phyloP scores from a whole-genome alignment of 2,797 vertebrate genomes.

The Podarcis siculus region DNA sequence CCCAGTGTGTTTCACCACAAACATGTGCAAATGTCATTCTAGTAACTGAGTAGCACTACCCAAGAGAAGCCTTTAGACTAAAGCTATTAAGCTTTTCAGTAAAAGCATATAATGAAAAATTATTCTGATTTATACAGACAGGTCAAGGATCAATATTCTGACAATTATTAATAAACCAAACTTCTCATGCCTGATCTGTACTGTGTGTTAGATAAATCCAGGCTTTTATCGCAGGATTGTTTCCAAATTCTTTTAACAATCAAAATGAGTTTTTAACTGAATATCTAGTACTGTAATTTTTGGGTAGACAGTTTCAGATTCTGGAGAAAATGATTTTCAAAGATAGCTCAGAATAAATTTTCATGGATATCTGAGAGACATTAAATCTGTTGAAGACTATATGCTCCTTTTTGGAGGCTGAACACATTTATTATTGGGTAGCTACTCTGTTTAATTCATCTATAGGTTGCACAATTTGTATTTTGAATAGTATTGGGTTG shows the following conservation, averaged over 20 bases:
- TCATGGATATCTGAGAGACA: slow-evolving; percentile 35
- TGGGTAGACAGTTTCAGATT: slow-evolving; percentile 65
- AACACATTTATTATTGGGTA: slow-evolving; percentile 37
- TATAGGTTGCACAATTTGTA: background rate
- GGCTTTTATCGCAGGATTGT: slow-evolving; percentile 57
- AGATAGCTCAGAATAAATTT: slow-evolving; percentile 54
- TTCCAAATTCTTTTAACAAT: slow-evolving; percentile 62
- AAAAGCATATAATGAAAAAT: slow-evolving; percentile 8
- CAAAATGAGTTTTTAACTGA: slow-evolving; percentile 67
- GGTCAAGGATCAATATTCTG: background rate
- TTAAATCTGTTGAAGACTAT: slow-evolving; percentile 32
- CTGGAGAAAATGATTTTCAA: slow-evolving; percentile 67
- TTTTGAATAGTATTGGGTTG: too few species aligned
- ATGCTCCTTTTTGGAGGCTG: background rate
- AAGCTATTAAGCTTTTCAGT: background rate
- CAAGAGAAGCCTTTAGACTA: background rate
- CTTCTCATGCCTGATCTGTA: background rate
- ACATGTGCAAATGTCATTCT: background rate
- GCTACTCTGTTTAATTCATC: background rate
- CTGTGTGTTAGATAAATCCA: slow-evolving; percentile 38
- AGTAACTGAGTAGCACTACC: background rate
- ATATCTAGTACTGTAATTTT: slow-evolving; percentile 65
- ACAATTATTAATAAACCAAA: slow-evolving; percentile 11
- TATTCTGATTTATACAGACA: background rate
- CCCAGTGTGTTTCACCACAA: background rate